Conservation (phyloP, 2,113 vertebrate species). For the Desmodus rotundus region DNA sequence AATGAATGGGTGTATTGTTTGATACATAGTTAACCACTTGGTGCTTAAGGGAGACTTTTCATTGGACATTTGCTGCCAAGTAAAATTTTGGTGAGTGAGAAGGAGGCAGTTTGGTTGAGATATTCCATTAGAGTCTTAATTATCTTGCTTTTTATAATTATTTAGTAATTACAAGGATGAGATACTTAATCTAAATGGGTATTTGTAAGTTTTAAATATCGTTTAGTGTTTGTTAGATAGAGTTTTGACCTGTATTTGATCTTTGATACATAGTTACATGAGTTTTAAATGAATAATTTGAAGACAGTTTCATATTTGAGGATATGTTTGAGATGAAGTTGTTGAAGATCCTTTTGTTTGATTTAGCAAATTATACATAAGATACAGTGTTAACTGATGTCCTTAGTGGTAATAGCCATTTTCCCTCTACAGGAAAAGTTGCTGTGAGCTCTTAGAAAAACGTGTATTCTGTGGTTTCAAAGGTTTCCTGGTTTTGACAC, state of each 20-base stretch:
- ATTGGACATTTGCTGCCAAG: slow-evolving; percentile 4
- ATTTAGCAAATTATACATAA: background rate
- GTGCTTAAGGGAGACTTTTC: slow-evolving; percentile 15
- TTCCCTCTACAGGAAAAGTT: slow-evolving; percentile 36
- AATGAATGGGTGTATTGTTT: background rate
- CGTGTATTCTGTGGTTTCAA: background rate
- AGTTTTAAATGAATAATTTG: slow-evolving; percentile 25
- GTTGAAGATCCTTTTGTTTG: slow-evolving; percentile 39
- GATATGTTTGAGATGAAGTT: slow-evolving; percentile 5
- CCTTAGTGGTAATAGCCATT: background rate
- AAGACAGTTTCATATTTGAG: background rate
- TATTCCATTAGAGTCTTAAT: background rate
- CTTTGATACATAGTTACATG: background rate
- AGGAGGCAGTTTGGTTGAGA: background rate
- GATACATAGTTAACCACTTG: background rate
- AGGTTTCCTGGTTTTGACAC: slow-evolving; percentile 3
- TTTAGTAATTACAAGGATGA: background rate
- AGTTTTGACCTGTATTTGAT: background rate
- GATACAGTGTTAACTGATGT: background rate
- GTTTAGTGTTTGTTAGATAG: background rate
- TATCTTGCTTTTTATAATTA: background rate
- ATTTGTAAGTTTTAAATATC: slow-evolving; percentile 14
- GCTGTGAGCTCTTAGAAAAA: slow-evolving; percentile 43
- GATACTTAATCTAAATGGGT: background rate
- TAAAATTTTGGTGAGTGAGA: slow-evolving; percentile 54